Evolutionary conservation across 2,888 invertebrate genomes (phyloP), one percentile per base, ranked within the genome.

Genomic region (Spilosoma lubricipeda): DNA sequence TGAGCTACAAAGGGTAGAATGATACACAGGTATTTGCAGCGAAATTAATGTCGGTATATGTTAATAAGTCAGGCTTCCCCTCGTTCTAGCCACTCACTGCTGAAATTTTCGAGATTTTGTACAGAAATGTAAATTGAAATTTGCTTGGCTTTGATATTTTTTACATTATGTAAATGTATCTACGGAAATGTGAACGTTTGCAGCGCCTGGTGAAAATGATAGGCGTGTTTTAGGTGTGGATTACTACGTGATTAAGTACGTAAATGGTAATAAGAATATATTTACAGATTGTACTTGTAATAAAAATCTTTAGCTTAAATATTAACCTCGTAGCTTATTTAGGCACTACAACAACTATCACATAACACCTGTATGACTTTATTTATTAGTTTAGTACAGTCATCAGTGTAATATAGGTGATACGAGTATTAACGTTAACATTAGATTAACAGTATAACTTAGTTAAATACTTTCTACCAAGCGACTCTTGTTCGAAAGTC

Each of bases 31-130:
- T 65, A 66, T 73, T 30, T 1, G 63, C 15, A 30, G 63, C 63
- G 36, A n/a, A 73, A 73, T 68, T 63, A 77, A 75, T 71, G 70
- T 56, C 20, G 13, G 52, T n/a, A 73, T 74, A 72, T 80, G 73
- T 65, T 75, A 80, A 75, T 64, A 71, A 52, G 70, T 66, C 33
- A 70, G 48, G 30, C 23, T 5, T 48, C 20, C 64, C n/a, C 42
- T 30, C 4, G 30, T 70, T 39, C 9, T 15, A 56, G 20, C 39
- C 42, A 11, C n/a, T 11, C n/a, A 66, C 45, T 39, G 64, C 36
- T 13, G 48, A 75, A 64, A 68, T 71, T 45, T 71, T 64, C 63
- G 71, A 52, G n/a, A 48, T 65, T 68, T 59, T 48, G 30, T 20
- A n/a, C 18, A 11, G 9, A 67, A 70, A 70, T 70, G 18, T 70